Evolutionary conservation across 2,888 invertebrate genomes (phyloP), one percentile per base, ranked within the genome.

Genomic region (Saturnia pavonia): DNA sequence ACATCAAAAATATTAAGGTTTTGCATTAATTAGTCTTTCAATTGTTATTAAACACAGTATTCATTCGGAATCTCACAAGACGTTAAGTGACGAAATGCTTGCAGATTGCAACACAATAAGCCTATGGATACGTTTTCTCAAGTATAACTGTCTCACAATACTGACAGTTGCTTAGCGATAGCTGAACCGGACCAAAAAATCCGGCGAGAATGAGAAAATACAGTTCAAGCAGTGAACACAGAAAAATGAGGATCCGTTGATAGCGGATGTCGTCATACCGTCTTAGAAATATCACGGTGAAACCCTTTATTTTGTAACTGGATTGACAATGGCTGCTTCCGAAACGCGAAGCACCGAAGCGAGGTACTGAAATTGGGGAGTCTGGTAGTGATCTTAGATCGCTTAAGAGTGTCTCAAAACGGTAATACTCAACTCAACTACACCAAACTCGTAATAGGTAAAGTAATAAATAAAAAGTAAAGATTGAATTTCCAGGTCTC

Each of bases 401-500:
- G 34, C 7, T 16, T 8, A 48, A 7, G 48, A 48, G 0, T 8
- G 48, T 19, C 19, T 48, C 48, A 19, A 45, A 1, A n/a, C n/a
- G n/a, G n/a, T n/a, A n/a, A n/a, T n/a, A n/a, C n/a, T n/a, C n/a
- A 4, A 16, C 45, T 16, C 51, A 0, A 51, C n/a, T 51, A 19
- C 22, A 9, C 4, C 4, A 45, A 45, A 48, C 4, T 0, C 7
- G 7, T 19, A 48, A 48, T 19, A n/a, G n/a, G 7, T 7, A 8
- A 19, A 48, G n/a, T 19, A 48, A 48, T 48, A 48, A 48, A 48
- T 48, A 48, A 19, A n/a, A 48, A 48, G 19, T 48, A 48, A n/a
- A 48, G 27, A 45, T 69, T 60, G 16, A 6, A 22, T 42, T 0
- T 25, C 51, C 69, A 92, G 92, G 88, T 91, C 73, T 84, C 85